Conservation (phyloP, 2,113 vertebrate genomes). For the Phainopepla nitens region DNA sequence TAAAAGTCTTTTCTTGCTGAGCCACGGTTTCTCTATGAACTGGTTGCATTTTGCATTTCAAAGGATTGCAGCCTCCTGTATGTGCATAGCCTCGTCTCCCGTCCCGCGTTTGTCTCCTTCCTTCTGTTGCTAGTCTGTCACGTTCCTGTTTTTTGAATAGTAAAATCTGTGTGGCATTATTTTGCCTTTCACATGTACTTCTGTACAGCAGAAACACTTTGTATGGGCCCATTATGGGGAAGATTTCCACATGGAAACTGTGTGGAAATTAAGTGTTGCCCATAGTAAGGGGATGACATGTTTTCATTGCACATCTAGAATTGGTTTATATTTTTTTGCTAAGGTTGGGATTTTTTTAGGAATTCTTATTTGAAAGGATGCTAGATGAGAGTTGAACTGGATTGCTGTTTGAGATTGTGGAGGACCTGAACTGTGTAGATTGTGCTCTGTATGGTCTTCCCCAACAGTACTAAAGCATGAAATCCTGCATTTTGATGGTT, state of each 20-base stretch:
- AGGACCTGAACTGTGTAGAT: neutral
- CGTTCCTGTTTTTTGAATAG: neutral
- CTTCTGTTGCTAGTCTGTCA: neutral
- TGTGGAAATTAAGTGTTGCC: neutral
- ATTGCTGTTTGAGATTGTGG: neutral
- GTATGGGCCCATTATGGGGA: neutral
- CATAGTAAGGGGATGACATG: fast-evolving
- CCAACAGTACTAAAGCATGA: neutral
- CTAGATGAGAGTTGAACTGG: neutral
- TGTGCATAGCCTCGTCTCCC: neutral
- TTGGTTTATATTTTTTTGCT: neutral
- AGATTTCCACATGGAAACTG: neutral
- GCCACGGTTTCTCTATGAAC: neutral
- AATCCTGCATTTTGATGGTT: neutral
- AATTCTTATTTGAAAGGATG: neutral
- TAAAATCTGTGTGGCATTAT: neutral
- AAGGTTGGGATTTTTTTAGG: neutral
- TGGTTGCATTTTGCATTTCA: neutral
- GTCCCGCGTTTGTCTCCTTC: neutral
- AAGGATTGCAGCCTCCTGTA: neutral
- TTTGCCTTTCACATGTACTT: neutral
- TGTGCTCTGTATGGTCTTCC: neutral
- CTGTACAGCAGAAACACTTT: neutral
- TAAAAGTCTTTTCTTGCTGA: neutral
- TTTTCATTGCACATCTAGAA: neutral